phyloP scores from a whole-genome alignment of 2,797 vertebrate genomes.

The Enteromius viviparus region DNA sequence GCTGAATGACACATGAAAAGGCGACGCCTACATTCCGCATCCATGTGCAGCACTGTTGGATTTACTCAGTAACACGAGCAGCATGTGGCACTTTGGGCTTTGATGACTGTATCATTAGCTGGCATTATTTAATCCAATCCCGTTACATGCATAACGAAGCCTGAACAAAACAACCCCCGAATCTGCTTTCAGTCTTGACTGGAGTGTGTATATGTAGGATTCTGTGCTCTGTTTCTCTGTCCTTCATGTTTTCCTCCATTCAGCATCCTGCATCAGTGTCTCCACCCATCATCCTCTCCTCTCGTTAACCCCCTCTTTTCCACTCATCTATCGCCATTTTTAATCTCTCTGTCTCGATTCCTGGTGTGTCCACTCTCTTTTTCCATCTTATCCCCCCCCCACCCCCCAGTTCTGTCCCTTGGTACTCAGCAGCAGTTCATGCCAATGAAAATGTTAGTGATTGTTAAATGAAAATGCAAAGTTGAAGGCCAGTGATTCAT shows the following conservation, averaged over 20 bases:
- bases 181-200: constrained; percentile 41
- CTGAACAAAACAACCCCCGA: constrained; percentile 47
- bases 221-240: constrained; percentile 8
- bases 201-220: constrained; percentile 18
- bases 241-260: constrained; percentile 4
- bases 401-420: constrained; percentile 61
- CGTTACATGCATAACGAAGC: constrained; percentile 42
- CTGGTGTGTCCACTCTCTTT: constrained; percentile 13
- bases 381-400: constrained; percentile 50
- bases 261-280: not conserved
- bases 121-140: constrained; percentile 47
- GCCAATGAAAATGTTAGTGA: constrained; percentile 75
- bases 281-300: not conserved
- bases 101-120: constrained; percentile 54
- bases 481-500: constrained; percentile 78
- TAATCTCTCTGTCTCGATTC: not conserved
- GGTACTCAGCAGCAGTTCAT: constrained; percentile 68
- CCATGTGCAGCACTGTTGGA: constrained; percentile 27
- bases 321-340: not conserved
- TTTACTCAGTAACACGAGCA: constrained; percentile 43
- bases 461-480: constrained; percentile 77
- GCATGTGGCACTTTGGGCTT: constrained; percentile 44
- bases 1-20: constrained; percentile 54
- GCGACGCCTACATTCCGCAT: constrained; percentile 27
- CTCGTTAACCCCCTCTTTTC: constrained; percentile 23